Base-by-base conservation (phyloP, 2,888 invertebrate species). In the Synanthedon vespiformis region DNA sequence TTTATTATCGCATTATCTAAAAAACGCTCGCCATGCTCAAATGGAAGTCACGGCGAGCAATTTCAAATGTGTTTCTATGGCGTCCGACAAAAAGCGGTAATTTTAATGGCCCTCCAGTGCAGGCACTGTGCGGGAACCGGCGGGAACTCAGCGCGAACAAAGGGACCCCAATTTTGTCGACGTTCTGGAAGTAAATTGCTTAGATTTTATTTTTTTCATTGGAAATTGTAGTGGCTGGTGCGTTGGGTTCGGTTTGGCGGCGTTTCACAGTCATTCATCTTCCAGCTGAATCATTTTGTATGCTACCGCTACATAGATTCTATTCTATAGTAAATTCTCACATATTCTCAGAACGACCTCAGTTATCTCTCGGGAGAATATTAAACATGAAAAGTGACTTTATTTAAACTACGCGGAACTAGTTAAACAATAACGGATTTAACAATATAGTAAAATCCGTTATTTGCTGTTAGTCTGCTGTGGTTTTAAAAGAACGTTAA, bases 161-260 rank as follows among this genome's bases (percentile, higher is more conserved):
- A 71, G 64, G 69, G 59, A 58, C 71, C 71, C 72, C 53, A 50
- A 50, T 50, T 50, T 50, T 40, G 40, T 56, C 51, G 57, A 51
- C 57, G 59, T 56, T 56, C 60, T 60, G 62, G 60, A 54, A 65
- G 62, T 64, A 67, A 72, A 70, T 71, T 69, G 70, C 64, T 72
- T 68, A 68, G 40, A 22, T 22, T 22, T 72, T 74, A n/a, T 75
- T 74, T 75, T 74, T 68, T 67, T 63, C 61, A 13, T 13, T 48
- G 44, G 44, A 44, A 44, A 44, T 44, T 44, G 44, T 44, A 44
- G 44, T 44, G 44, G 44, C 4, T 44, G 13, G 44, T 13, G 44
- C 44, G 44, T 13, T 44, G 12, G 14, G 44, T 44, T 44, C 14
- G 44, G 44, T 8, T 8, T 34, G 27, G 8, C 27, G 27, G 27